Conservation (phyloP, 1,140 invertebrate genomes). For the Rhopalosiphum maidis region DNA sequence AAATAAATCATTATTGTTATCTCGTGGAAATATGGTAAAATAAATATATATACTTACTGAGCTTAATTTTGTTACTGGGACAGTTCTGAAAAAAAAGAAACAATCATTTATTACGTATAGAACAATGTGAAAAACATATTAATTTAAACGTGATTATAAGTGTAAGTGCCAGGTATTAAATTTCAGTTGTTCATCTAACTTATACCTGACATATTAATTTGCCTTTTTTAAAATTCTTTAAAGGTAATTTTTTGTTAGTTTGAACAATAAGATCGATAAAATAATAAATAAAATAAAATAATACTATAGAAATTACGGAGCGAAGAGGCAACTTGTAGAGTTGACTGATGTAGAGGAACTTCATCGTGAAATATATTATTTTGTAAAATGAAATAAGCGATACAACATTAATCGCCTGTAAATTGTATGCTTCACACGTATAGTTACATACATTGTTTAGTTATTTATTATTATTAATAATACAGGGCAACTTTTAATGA, state of each 20-base stretch:
- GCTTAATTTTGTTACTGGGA: not conserved
- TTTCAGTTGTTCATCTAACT: not conserved
- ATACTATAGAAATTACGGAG: too few species aligned
- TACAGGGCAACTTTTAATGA: not conserved
- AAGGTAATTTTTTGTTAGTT: too few species aligned
- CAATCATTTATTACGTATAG: not conserved
- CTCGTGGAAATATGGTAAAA: not conserved
- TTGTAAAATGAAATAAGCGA: not conserved
- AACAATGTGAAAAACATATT: not conserved
- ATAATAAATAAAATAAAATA: too few species aligned
- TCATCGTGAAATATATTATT: not conserved
- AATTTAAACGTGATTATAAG: not conserved
- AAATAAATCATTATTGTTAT: not conserved
- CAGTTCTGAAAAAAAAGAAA: constrained; percentile 42
- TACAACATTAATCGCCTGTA: not conserved
- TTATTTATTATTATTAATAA: not conserved
- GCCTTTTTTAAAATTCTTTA: too few species aligned
- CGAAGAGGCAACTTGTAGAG: too few species aligned
- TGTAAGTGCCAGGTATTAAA: not conserved
- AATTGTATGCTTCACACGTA: too few species aligned
- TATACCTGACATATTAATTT: too few species aligned
- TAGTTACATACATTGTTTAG: not conserved
- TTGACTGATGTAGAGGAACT: not conserved
- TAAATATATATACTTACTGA: not conserved
- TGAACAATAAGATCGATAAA: too few species aligned